phyloP scores from a whole-genome alignment of 2,797 vertebrate genomes.

The Gymnodraco acuticeps region DNA sequence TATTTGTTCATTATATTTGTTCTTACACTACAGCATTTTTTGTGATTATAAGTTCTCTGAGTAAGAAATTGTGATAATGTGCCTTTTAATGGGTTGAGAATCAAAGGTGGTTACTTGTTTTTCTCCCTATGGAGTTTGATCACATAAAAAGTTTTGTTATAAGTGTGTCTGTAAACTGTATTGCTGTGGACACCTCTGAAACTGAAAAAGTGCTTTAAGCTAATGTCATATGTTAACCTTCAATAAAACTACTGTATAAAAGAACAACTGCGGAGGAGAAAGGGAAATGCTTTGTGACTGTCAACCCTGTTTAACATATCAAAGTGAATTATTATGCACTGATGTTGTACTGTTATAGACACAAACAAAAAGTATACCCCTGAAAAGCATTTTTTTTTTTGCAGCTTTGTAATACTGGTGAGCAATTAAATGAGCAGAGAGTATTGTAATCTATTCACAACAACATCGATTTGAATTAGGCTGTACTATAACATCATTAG shows the following conservation, averaged over 20 bases:
- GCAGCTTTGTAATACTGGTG: background rate
- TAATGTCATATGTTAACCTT: constrained; percentile 18
- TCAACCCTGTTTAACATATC: constrained; percentile 7
- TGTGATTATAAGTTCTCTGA: constrained; percentile 1
- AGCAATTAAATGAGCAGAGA: background rate
- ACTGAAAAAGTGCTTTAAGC: constrained; percentile 19
- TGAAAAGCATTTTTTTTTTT: background rate
- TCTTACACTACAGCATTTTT: constrained; percentile 1
- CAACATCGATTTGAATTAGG: no score
- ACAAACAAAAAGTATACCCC: background rate
- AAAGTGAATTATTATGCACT: constrained; percentile 36
- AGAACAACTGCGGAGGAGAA: background rate
- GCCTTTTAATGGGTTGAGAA: constrained; percentile 36
- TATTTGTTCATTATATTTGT: constrained; percentile 4
- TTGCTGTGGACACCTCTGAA: background rate
- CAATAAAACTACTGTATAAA: background rate
- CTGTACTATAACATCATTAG: background rate
- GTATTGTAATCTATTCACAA: background rate
- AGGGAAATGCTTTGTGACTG: background rate
- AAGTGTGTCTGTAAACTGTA: background rate
- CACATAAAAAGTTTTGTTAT: background rate
- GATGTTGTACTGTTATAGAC: constrained; percentile 21
- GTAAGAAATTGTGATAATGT: constrained; percentile 17
- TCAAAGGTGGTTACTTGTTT: constrained; percentile 1
- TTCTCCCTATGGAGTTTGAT: background rate